phyloP scores from a whole-genome alignment of 2,888 invertebrate genomes.

The Ceriagrion tenellum region DNA sequence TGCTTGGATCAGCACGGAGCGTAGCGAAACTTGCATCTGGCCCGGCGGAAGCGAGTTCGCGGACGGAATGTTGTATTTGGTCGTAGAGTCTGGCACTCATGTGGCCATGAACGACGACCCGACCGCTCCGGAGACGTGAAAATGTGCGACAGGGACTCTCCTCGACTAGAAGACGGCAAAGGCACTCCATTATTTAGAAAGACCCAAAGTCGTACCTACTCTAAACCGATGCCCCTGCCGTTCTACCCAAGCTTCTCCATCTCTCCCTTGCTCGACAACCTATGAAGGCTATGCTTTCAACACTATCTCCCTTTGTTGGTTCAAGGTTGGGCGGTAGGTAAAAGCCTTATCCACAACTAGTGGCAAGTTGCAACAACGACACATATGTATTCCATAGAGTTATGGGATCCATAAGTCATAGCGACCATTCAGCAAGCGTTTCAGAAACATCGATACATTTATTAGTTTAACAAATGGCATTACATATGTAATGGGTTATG shows the following conservation, averaged over 20 bases:
- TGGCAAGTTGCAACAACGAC: no score
- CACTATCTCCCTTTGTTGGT: not conserved
- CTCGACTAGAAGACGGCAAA: not conserved
- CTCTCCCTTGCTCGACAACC: not conserved
- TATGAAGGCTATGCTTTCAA: not conserved
- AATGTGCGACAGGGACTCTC: not conserved
- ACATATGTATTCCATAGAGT: no score
- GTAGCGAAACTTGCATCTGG: not conserved
- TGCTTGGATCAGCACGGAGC: not conserved
- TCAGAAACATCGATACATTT: no score
- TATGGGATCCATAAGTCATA: no score
- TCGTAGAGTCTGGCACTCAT: not conserved
- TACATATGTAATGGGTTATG: no score
- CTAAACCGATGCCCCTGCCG: not conserved
- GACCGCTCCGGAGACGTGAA: not conserved
- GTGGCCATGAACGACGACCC: not conserved
- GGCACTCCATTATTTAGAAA: conserved; percentile 26
- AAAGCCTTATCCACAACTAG: not conserved
- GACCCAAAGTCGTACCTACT: not conserved
- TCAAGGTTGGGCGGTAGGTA: not conserved
- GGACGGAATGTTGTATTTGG: not conserved
- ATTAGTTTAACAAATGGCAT: no score
- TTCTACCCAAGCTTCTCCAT: no score
- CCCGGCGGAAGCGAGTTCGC: not conserved
- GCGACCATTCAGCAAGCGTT: no score